Conservation (phyloP, 1,140 invertebrate species). For the Nasonia giraulti region DNA sequence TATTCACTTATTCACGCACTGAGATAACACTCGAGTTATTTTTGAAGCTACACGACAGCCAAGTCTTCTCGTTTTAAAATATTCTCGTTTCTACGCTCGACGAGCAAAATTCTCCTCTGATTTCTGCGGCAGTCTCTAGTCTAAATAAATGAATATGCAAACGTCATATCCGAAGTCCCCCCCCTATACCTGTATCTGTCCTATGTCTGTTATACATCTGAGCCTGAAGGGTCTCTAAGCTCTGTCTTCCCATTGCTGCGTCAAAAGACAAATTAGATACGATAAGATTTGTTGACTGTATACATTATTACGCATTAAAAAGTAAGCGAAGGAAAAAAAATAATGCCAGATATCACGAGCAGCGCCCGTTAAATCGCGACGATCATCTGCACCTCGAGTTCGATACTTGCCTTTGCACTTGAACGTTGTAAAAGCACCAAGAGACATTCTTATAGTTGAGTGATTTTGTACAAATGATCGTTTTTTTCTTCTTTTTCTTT, state of each 20-base stretch:
- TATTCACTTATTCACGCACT: conserved; percentile 28
- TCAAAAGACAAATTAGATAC: conserved; percentile 73
- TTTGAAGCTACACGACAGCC: background rate
- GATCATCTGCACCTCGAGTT: conserved; percentile 44
- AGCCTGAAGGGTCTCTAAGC: conserved; percentile 71
- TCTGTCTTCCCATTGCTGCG: conserved; percentile 74
- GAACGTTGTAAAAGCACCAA: conserved; percentile 27
- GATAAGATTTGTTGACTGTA: conserved; percentile 73
- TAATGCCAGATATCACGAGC: conserved; percentile 25
- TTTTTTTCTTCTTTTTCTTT: background rate
- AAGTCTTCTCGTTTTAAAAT: background rate
- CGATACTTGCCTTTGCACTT: conserved; percentile 50
- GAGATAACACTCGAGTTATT: background rate
- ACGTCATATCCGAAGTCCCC: background rate
- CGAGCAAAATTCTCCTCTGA: background rate
- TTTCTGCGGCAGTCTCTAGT: background rate
- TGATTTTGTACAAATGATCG: conserved; percentile 38
- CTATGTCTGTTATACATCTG: conserved; percentile 56
- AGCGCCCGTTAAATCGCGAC: conserved; percentile 37
- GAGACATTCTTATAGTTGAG: conserved; percentile 5
- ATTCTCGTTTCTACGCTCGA: background rate
- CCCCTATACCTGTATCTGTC: conserved; percentile 22
- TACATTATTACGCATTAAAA: conserved; percentile 61
- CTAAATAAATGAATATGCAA: conserved; percentile 44
- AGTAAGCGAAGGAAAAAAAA: conserved; percentile 39